Conservation (phyloP, 2,888 invertebrate genomes). For the Euplagia quadripunctaria region DNA sequence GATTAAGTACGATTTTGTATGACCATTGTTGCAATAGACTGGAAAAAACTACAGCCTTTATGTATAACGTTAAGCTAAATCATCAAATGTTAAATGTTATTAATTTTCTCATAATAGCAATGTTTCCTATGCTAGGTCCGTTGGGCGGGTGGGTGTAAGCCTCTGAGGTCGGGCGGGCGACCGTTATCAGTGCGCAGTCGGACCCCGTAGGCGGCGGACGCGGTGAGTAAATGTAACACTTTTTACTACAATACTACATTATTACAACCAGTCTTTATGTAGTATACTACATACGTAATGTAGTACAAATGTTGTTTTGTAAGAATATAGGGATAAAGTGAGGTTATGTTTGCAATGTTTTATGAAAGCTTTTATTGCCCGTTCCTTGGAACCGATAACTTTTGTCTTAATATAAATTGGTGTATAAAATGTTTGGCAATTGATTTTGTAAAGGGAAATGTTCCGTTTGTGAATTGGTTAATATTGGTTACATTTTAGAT, state of each 20-base stretch:
- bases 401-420: slow-evolving; percentile 28
- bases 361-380: slow-evolving; percentile 12
- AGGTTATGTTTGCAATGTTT: not conserved
- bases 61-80: not conserved
- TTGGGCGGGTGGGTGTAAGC: slow-evolving; percentile 20
- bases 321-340: not conserved
- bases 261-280: slow-evolving; percentile 4
- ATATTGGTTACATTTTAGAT: not conserved
- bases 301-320: not conserved
- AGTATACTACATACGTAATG: slow-evolving; percentile 7
- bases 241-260: slow-evolving; percentile 9
- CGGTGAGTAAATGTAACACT: slow-evolving; percentile 40
- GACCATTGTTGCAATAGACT: not conserved
- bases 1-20: not conserved
- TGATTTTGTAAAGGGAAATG: slow-evolving; percentile 22
- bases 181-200: slow-evolving; percentile 55
- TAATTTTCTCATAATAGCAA: not conserved
- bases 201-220: slow-evolving; percentile 44
- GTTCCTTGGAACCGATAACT: slow-evolving; percentile 27
- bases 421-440: slow-evolving; percentile 26
- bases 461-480: not conserved
- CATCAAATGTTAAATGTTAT: not conserved
- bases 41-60: not conserved
- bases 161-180: slow-evolving; percentile 36
- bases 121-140: slow-evolving; percentile 11